Evolutionary conservation across 2,888 invertebrate genomes (phyloP), one percentile per base, ranked within the genome.

Genomic region (Caenorhabditis drosophilae): DNA sequence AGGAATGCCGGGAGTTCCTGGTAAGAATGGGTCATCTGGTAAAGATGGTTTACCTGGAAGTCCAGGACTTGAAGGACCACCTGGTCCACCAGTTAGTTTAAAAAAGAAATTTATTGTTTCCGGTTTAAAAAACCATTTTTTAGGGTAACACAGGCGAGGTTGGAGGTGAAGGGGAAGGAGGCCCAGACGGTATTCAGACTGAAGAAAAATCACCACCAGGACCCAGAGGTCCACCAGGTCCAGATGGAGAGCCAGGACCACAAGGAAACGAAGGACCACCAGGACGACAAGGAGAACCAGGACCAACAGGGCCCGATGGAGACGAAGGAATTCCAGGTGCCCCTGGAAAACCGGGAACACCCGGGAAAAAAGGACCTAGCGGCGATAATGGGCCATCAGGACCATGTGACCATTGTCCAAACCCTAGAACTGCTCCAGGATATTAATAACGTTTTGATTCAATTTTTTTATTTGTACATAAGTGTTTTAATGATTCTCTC

Each of bases 341-440:
- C 4, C 63, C 71, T 15, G 76, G 74, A 36, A 61, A 58, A 40
- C 64, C 75, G 1, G 76, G 76, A 46, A 31, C 51, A n/a, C 64
- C 70, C 0, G 76, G 76, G 35, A 55, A 57, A 27, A 61, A 64
- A 1, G 76, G 76, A 26, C 40, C 67, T 15, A 58, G 59, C 18
- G 76, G 76, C 20, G 58, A 44, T 9, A 67, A 68, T 25, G 76
- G 76, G 41, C 58, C 59, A 15, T 52, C 70, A 15, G 76, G 76
- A 1, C 68, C 74, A 0, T 76, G 76, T 49, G 61, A 66, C 36
- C 76, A 76, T 36, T 76, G 76, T 58, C 70, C 76, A 7, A 71
- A 71, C 15, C 76, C 76, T 4, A 44, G 76, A 58, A 76, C 76
- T 2, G 76, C 76, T 9, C 76, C 76, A 49, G 76, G 76, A 41